Evolutionary conservation across 1,140 invertebrate genomes (phyloP), one percentile per base, ranked within the genome.

Genomic region (Hyles euphorbiae): DNA sequence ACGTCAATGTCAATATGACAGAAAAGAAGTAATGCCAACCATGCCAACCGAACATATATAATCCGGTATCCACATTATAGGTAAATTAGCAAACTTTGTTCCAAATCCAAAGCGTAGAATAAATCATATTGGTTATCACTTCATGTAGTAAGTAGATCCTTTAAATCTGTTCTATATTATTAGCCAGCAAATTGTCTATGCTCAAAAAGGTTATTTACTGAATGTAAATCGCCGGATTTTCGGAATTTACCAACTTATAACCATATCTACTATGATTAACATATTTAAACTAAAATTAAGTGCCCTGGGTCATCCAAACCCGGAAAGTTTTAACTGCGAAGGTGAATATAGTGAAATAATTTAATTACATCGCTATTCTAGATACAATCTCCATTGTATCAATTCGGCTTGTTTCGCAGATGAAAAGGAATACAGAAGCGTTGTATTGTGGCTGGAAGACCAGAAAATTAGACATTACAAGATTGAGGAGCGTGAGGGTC

Each of bases 361-460:
- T 43, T 48, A 34, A 61, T 65, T 54, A 12, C n/a, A 6, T 48
- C 3, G 7, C 9, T 9, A n/a, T 47, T 34, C 3, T 48, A 48
- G 22, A 1, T 22, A 22, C 1, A 48, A 48, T 48, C 5, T n/a
- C 5, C 10, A 47, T 44, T 10, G 10, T 34, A 34, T n/a, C 48
- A 32, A 32, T 33, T 34, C 45, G 5, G 45, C 45, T 44, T 58
- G 60, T 53, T 68, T 68, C 80, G 32, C 67, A 97, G 96, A 97
- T 90, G 91, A 93, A 68, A 91, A 93, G 61, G 92, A 95, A 70
- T 94, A 97, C 77, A 92, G 94, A 54, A 95, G 93, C 72, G 88
- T 97, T 34, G 91, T 98, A 12, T 76, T 95, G 1, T 99, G 98
- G 98, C 76, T 99, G 33, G 98, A 99, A 89, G 96, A 98, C 82